A percentile compares a stretch with the other conserved stretches of the same genome.
Conservation (phyloP, 2,888 invertebrate species). For the Petrolisthes manimaculis region DNA sequence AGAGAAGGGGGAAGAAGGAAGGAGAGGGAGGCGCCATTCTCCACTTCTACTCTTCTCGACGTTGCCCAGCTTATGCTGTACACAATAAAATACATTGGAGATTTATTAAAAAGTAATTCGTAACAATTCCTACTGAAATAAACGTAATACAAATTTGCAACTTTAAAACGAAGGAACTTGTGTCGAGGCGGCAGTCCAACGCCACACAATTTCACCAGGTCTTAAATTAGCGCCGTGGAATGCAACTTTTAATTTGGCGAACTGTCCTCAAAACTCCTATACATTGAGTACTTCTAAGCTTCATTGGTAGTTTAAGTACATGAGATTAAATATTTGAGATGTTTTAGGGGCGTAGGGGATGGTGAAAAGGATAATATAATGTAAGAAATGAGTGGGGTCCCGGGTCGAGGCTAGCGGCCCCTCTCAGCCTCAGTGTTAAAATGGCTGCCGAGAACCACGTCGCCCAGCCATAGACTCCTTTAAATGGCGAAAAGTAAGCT, state of each 20-base stretch:
- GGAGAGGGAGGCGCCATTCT: neutral
- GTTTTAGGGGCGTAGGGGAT: neutral
- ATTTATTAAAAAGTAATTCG: too few species aligned
- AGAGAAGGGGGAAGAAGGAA: constrained; percentile 6
- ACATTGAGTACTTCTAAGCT: neutral
- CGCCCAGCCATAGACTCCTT: constrained; percentile 38
- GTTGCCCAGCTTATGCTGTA: neutral
- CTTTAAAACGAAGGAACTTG: constrained; percentile 32
- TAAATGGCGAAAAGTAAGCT: constrained; percentile 56
- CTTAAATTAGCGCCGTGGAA: constrained; percentile 31
- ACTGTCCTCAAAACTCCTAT: neutral
- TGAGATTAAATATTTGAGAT: neutral
- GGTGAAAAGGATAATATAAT: neutral
- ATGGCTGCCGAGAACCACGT: constrained; percentile 51
- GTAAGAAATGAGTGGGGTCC: constrained; percentile 8
- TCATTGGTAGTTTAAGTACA: neutral
- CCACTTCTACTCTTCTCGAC: neutral
- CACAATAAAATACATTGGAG: neutral
- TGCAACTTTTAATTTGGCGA: constrained; percentile 26
- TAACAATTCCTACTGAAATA: too few species aligned
- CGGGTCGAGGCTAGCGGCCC: constrained; percentile 44
- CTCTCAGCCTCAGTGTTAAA: constrained; percentile 36
- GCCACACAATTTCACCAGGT: constrained; percentile 24
- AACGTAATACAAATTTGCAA: neutral
- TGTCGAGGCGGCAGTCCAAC: constrained; percentile 35